phyloP scores from a whole-genome alignment of 2,113 vertebrate species.

The Ictalurus furcatus region DNA sequence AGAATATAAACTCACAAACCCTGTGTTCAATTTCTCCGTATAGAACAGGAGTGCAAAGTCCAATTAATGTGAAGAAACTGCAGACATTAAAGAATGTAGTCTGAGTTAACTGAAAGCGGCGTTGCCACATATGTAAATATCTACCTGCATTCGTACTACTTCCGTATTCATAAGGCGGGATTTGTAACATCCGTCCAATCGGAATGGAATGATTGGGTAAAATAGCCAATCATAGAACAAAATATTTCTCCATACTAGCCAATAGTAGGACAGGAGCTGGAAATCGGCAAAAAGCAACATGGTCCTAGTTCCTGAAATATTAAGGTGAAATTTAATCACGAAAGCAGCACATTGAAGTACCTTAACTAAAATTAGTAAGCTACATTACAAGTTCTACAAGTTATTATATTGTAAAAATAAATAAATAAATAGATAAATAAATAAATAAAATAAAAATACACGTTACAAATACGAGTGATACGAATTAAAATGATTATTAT shows the following conservation, averaged over 20 bases:
- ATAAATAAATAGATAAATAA: too few species aligned
- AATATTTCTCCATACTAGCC: not conserved
- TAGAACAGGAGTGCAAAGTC: not conserved
- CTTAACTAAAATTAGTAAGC: too few species aligned
- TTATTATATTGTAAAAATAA: too few species aligned
- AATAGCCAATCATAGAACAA: not conserved
- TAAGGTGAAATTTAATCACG: not conserved
- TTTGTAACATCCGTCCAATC: not conserved
- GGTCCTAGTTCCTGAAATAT: not conserved
- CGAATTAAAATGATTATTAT: not conserved
- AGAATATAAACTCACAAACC: not conserved
- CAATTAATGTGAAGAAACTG: not conserved
- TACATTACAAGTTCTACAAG: too few species aligned
- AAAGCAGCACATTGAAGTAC: not conserved
- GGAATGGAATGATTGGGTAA: too few species aligned
- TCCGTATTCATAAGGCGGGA: constrained; percentile 13
- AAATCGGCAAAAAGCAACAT: not conserved
- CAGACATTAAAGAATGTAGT: not conserved
- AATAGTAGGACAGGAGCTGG: not conserved
- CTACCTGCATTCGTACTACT: not conserved
- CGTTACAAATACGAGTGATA: not conserved
- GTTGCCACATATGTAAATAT: too few species aligned
- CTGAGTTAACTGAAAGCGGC: not conserved
- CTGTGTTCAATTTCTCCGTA: too few species aligned
- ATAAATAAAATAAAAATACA: too few species aligned